Evolutionary conservation across 2,113 vertebrate genomes (phyloP), one percentile per base, ranked within the genome.

Genomic region (Rhineura floridana): DNA sequence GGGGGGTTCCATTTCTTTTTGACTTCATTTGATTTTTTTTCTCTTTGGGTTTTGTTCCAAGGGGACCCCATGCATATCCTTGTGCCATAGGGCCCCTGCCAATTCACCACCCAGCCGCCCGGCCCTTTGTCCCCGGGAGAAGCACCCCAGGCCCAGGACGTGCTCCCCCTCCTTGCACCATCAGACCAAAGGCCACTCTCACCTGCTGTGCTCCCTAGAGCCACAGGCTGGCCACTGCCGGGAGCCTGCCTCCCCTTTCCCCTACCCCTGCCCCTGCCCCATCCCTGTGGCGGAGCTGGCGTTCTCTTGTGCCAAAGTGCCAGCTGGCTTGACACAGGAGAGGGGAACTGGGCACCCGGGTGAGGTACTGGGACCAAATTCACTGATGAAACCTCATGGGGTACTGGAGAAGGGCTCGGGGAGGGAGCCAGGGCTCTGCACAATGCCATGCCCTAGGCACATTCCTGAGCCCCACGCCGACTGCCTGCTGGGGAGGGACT

Each of bases 331-430:
- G 7, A 48, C 39, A 42, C 30, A 52, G 93, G 91, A 69, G 28
- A 67, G 28, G 21, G n/a, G 15, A 10, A 21, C 93, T 91, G 90
- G 82, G 90, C 3, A 86, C 91, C n/a, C 90, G 88, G 89, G 91
- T 12, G 42, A 39, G 70, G 70, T 94, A 88, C 91, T 84, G 92
- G 94, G 95, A 96, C 95, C 95, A 96, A 96, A 95, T 92, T 93
- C 92, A 96, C 87, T 94, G 91, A 94, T 12, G 84, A 91, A 92
- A 96, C 95, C 90, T 82, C 85, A 87, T 1, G 93, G 90, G 84
- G 91, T 90, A 83, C 33, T 83, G 90, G 95, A 85, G 91, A 46
- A 84, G 30, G 85, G 21, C 65, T 42, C 67, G 21, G 23, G 46
- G 46, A 72, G 81, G 73, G 81, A 50, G 36, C 50, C 28, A 73